Conservation (phyloP, 2,888 invertebrate genomes). For the Hyposoter didymator region DNA sequence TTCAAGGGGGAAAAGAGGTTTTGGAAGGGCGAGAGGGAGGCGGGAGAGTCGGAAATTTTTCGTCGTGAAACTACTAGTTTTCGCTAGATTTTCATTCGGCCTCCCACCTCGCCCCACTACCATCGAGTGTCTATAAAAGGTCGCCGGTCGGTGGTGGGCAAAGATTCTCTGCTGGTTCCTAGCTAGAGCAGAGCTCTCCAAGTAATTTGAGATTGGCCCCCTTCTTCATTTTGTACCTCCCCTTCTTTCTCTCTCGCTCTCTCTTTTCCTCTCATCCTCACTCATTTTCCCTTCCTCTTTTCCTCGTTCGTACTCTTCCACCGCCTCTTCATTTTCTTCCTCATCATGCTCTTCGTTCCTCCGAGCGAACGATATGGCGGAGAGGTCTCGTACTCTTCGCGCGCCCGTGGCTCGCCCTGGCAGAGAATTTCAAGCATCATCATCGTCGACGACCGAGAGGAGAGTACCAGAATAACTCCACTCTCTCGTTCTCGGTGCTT, state of each 20-base stretch:
- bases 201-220: slow-evolving; percentile 84
- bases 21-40: slow-evolving; percentile 1
- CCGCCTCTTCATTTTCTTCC: slow-evolving; percentile 3
- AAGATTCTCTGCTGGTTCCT: slow-evolving; percentile 77
- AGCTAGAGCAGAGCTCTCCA: slow-evolving; percentile 76
- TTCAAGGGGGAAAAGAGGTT: slow-evolving; percentile 14
- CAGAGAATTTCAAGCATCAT: slow-evolving; percentile 79
- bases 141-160: slow-evolving; percentile 80
- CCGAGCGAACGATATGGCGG: slow-evolving; percentile 41
- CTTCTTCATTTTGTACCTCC: slow-evolving; percentile 72
- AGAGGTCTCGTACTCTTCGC: slow-evolving; percentile 46
- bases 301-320: slow-evolving; percentile 23
- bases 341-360: slow-evolving; percentile 37
- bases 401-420: slow-evolving; percentile 77
- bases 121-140: slow-evolving; percentile 83
- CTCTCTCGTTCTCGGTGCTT: slow-evolving; percentile 47
- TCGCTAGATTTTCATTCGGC: slow-evolving; percentile 76
- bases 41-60: slow-evolving; percentile 57
- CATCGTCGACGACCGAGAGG: slow-evolving; percentile 62
- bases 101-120: slow-evolving; percentile 80
- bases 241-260: slow-evolving; percentile 69
- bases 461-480: slow-evolving; percentile 76
- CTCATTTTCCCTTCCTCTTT: slow-evolving; percentile 30
- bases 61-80: slow-evolving; percentile 72
- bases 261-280: slow-evolving; percentile 47